phyloP scores from a whole-genome alignment of 1,140 invertebrate genomes.

The Lerema accius region DNA sequence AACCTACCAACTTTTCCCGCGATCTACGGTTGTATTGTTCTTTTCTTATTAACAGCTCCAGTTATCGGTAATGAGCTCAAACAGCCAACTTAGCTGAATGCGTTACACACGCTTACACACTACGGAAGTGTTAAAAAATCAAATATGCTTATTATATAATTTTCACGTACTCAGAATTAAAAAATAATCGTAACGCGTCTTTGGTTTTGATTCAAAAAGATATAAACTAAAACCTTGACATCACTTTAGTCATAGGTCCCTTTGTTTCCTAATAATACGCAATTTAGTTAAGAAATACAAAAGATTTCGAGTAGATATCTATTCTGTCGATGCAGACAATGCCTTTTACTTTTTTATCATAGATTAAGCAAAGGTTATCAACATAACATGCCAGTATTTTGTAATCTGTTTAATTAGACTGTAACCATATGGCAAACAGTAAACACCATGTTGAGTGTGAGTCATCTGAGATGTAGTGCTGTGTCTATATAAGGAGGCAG shows the following conservation, averaged over 20 bases:
- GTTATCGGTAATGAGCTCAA: conserved; percentile 22
- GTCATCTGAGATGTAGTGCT: conserved; percentile 11
- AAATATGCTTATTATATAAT: too few relatives aligned
- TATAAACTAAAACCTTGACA: too few relatives aligned
- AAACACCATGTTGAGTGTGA: conserved; percentile 16
- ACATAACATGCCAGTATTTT: conserved; percentile 9
- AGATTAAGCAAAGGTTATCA: conserved; percentile 1
- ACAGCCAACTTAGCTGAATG: conserved; percentile 18
- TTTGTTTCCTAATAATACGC: too few relatives aligned
- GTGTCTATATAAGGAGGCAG: conserved; percentile 19
- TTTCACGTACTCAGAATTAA: too few relatives aligned
- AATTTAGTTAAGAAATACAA: too few relatives aligned
- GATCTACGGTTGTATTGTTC: conserved; percentile 24
- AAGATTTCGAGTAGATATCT: too few relatives aligned
- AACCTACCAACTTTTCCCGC: conserved; percentile 40
- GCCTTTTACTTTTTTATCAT: conserved; percentile 11
- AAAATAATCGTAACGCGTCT: too few relatives aligned
- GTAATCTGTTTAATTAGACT: conserved; percentile 6
- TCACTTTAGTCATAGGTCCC: too few relatives aligned
- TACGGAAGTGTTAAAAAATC: too few relatives aligned
- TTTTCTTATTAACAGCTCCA: conserved; percentile 19
- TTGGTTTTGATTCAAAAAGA: too few relatives aligned
- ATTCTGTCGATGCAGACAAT: background rate
- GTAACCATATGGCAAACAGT: conserved; percentile 1
- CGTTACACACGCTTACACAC: background rate